Evolutionary conservation across 2,113 vertebrate species (phyloP).

Genomic region (Paramisgurnus dabryanus): DNA sequence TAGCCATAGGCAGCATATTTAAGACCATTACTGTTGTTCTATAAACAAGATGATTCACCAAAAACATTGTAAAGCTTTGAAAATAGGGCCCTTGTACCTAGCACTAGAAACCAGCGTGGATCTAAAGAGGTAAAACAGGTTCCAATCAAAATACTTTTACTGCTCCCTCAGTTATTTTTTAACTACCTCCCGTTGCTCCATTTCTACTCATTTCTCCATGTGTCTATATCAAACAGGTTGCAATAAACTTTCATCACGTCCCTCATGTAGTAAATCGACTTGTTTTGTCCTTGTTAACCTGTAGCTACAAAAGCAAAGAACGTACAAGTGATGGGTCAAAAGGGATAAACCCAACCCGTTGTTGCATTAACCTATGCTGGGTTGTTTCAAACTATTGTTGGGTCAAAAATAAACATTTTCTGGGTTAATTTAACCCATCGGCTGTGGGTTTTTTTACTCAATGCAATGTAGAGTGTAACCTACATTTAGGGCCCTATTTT

Average conservation of each 20-base stretch:
- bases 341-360: too few species aligned
- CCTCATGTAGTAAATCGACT: background rate
- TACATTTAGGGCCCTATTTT: too few species aligned
- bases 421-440: too few species aligned
- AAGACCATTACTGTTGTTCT: constrained; percentile 19
- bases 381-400: too few species aligned
- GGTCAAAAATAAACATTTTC: too few species aligned
- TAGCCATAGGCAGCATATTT: constrained; percentile 7
- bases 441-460: too few species aligned
- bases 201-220: background rate
- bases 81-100: background rate
- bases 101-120: background rate
- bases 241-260: constrained; percentile 8
- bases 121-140: background rate
- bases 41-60: constrained; percentile 32
- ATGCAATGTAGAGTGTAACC: too few species aligned
- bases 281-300: constrained; percentile 14
- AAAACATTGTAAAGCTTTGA: constrained; percentile 20
- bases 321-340: background rate
- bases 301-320: background rate
- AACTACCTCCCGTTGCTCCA: background rate
- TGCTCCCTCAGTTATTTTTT: background rate
- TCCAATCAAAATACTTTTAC: background rate
- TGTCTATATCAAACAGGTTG: constrained; percentile 2
- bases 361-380: too few species aligned